Base-by-base conservation (phyloP, 2,797 vertebrate species). In the Anableps anableps region DNA sequence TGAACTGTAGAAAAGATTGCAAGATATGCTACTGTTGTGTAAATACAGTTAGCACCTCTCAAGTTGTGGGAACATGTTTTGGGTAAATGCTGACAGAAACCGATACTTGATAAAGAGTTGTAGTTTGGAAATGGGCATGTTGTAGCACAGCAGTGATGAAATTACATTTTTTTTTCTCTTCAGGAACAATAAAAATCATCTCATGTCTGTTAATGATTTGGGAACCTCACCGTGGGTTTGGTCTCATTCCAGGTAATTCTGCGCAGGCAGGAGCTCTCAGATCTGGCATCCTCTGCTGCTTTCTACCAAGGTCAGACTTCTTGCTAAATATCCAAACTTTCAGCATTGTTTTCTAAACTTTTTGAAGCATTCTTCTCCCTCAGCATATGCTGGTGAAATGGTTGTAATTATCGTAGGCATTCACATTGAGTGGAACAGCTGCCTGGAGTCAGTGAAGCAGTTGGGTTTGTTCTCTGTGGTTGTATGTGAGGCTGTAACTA, bases 161-260 rank as follows among this genome's bases (percentile, higher is more conserved):
- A 88, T 92, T 86, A 87, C 48, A 85, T 74, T 26, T 3, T 23
- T 76, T 23, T 4, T 13, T 3, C 26, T 84, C 85, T 87, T 85
- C 72, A 74, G 76, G 62, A 78, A 88, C 45, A 78, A 77, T 82
- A 75, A 76, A 90, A 88, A 85, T 51, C 72, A n/a, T 41, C 36
- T 50, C 47, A 79, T 80, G 71, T 83, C 73, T 29, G 78, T 76
- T 84, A 82, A 89, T 85, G 58, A 83, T 85, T 86, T 51, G 48
- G 88, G 73, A 89, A 81, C 43, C 36, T 78, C 74, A 80, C 36
- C 26, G 5, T 36, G 10, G 71, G 48, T 60, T 77, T 74, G 77
- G 71, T 85, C 86, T 88, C 51, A 76, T 68, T 81, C 76, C 77
- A 80, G 80, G 34, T 70, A 66, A 53, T 79, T 77, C 53, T 68